Base-by-base conservation (phyloP, 2,113 vertebrate species). In the Chrysochloris asiatica region DNA sequence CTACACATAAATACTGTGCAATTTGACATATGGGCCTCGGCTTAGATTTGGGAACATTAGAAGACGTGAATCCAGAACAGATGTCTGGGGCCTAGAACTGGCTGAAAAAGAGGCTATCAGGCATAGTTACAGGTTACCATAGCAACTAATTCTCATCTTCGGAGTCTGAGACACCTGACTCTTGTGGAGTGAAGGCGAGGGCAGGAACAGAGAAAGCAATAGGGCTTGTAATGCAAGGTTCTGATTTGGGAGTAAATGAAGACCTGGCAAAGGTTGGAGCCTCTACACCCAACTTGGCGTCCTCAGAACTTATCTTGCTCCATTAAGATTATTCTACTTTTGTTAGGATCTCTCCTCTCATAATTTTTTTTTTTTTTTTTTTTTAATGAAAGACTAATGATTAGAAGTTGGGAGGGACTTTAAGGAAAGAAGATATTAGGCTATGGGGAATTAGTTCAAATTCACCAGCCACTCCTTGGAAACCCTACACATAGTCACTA, bases 31-130 rank as follows among this genome's bases (percentile, higher is more conserved):
- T 76, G 54, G 26, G 48, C 28, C 47, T 84, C 38, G 21, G 3
- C 36, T 91, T 95, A 81, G 30, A 71, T 85, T 90, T 81, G 48
- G 69, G 73, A 67, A 91, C 28, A 63, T 88, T 89, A 85, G 86
- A 71, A 89, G 67, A 87, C 33, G 45, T 83, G 30, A 93, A 83
- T 47, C 26, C 12, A 94, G 69, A 95, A 88, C 78, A 94, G 61
- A 94, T 82, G 50, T 92, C 54, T 48, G 77, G 50, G 41, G 63
- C 16, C 92, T 95, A 94, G 85, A 94, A 94, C 86, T 92, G 54
- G 24, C 56, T 50, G 47, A 91, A 16, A 14, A 91, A 93, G 73
- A 89, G 21, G 47, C 73, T 91, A 84, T 63, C 14, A 67, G 16
- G n/a, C 71, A 50, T 30, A 41, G 41, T 21, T 87, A 83, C 14